phyloP scores from a whole-genome alignment of 2,797 vertebrate species.

The Lates japonicus region DNA sequence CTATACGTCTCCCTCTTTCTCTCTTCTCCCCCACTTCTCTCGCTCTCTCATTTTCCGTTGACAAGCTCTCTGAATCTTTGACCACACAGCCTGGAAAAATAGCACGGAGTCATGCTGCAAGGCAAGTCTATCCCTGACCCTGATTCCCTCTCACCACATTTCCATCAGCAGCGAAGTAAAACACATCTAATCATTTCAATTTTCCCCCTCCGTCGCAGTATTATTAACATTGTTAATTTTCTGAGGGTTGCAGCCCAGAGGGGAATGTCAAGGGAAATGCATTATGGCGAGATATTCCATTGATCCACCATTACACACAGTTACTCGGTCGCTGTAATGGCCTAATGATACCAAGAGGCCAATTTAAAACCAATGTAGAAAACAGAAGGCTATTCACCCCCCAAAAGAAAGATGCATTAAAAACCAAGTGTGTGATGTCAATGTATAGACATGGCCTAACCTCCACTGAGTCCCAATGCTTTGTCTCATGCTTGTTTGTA shows the following conservation, averaged over 20 bases:
- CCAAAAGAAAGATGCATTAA: constrained; percentile 62
- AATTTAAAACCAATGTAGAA: constrained; percentile 82
- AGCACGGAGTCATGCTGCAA: constrained; percentile 87
- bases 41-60: constrained; percentile 87
- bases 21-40: constrained; percentile 74
- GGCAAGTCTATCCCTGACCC: constrained; percentile 89
- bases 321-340: constrained; percentile 77
- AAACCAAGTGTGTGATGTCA: constrained; percentile 45
- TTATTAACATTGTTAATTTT: constrained; percentile 89
- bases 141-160: constrained; percentile 90
- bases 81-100: constrained; percentile 89
- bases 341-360: constrained; percentile 79
- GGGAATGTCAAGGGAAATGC: constrained; percentile 86
- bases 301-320: constrained; percentile 85
- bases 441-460: constrained; percentile 44
- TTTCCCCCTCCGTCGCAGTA: constrained; percentile 86
- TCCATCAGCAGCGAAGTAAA: constrained; percentile 88
- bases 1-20: constrained; percentile 73
- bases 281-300: constrained; percentile 87
- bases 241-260: constrained; percentile 82
- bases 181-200: constrained; percentile 89
- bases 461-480: constrained; percentile 25
- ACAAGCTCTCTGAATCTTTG: constrained; percentile 86
- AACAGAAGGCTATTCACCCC: constrained; percentile 77
- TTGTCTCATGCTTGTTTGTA: constrained; percentile 42